Base-by-base conservation (phyloP, 2,797 vertebrate species). In the Coregonus suidteri region DNA sequence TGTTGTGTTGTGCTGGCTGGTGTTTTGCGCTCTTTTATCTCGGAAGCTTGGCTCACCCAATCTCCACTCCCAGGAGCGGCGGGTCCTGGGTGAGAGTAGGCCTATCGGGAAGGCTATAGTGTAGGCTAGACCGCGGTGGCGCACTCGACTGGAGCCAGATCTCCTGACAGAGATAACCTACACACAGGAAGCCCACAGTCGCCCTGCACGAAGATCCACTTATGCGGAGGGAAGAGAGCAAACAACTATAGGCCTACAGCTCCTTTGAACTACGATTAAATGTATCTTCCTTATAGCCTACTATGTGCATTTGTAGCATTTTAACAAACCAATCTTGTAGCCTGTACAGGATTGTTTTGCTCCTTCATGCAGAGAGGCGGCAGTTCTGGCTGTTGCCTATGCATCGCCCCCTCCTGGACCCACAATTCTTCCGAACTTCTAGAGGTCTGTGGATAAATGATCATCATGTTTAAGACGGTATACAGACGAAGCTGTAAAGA, bases 151-250 rank as follows among this genome's bases (percentile, higher is more conserved):
- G 74, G 74, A 75, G 37, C 25, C 35, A 75, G 74, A 31, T 75
- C 64, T 65, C n/a, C 74, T 67, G 11, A 75, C 20, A 52, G 34
- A 74, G 41, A 47, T 59, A 59, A 74, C 41, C 9, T 74, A 74
- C n/a, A 74, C 54, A 20, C 4, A 62, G n/a, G 53, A 62, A 59
- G 14, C 18, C 56, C 15, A 20, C n/a, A n/a, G 56, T 47, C 41
- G 9, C 9, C 41, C 41, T 47, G 41, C 41, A 47, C 2, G 41
- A 47, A 20, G n/a, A 59, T 5, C 5, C 53, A 54, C 18, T 59
- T n/a, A n/a, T n/a, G 0, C 1, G 0, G n/a, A 20, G 18, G 6
- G 6, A 20, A 20, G n/a, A n/a, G n/a, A 20, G 56, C 4, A 59
- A 59, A n/a, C 53, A 59, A 20, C 41, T 47, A 47, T 47, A 47